These are phyloP conservation scores for Stichopus horrens DNA, from an alignment of 53 echinoderm and acorn worm species.

Conservation along the genomic window DNA sequence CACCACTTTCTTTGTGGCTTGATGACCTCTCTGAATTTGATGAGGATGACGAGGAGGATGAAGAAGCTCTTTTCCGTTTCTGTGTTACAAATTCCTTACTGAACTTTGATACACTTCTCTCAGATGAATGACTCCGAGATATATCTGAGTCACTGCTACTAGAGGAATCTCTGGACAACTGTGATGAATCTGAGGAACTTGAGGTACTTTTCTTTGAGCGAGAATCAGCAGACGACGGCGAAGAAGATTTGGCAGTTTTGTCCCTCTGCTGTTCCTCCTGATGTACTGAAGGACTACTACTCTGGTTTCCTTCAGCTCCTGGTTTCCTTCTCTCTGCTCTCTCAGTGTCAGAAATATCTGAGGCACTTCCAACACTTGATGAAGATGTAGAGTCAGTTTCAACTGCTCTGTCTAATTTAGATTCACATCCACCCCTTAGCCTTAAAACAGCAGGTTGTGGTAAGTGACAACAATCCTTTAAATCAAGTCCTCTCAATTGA, in stretches of 20 bases:
- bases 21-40: background rate
- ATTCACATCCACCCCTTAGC: conserved; percentile 29
- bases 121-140: background rate
- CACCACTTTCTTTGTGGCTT: background rate
- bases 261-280: background rate
- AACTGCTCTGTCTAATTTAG: background rate
- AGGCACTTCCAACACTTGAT: conserved; percentile 8
- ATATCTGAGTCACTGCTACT: conserved; percentile 22
- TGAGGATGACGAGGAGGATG: background rate
- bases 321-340: background rate
- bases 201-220: background rate
- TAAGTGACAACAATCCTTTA: background rate
- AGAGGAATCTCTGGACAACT: conserved; percentile 13
- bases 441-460: conserved; percentile 12
- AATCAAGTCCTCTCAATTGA: background rate
- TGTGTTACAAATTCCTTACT: background rate
- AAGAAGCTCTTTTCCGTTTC: background rate
- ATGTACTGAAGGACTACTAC: background rate
- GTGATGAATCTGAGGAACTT: conserved; percentile 6
- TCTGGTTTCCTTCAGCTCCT: background rate
- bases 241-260: background rate
- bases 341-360: conserved; percentile 35
- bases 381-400: conserved; percentile 20
- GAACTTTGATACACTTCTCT: background rate
- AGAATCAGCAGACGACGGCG: background rate